A percentile compares a stretch with the other conserved stretches of the same genome.
Conservation (phyloP, 2,888 invertebrate genomes). For the Melinopterus prodromus region DNA sequence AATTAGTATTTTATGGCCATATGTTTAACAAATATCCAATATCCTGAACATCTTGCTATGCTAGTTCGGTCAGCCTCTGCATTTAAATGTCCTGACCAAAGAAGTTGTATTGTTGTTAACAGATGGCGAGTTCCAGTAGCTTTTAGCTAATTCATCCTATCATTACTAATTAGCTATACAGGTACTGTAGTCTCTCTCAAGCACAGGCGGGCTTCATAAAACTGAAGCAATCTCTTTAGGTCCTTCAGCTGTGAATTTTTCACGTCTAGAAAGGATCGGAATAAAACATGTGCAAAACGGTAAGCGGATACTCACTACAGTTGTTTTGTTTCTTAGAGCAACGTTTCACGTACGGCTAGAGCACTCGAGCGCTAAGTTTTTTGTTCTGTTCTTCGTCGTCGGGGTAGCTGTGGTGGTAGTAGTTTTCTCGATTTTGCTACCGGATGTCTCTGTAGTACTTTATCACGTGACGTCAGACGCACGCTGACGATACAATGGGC, state of each 20-base stretch:
- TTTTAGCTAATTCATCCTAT: too few relatives aligned
- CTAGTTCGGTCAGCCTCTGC: too few relatives aligned
- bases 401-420: not conserved
- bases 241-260: not conserved
- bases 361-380: not conserved
- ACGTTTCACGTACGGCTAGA: not conserved
- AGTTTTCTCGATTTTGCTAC: not conserved
- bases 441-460: not conserved
- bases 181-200: too few relatives aligned
- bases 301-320: not conserved
- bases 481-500: constrained; percentile 4
- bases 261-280: not conserved
- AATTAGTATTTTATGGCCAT: too few relatives aligned
- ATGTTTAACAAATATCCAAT: too few relatives aligned
- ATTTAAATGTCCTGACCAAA: too few relatives aligned
- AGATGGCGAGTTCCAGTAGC: too few relatives aligned
- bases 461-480: constrained; percentile 4
- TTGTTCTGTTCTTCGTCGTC: not conserved
- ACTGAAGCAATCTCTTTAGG: not conserved
- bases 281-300: constrained; percentile 4
- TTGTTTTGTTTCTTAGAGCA: not conserved
- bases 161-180: too few relatives aligned
- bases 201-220: not conserved
- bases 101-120: too few relatives aligned
- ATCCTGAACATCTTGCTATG: too few relatives aligned